Conservation (phyloP, 2,797 vertebrate species). For the Brotula barbata region DNA sequence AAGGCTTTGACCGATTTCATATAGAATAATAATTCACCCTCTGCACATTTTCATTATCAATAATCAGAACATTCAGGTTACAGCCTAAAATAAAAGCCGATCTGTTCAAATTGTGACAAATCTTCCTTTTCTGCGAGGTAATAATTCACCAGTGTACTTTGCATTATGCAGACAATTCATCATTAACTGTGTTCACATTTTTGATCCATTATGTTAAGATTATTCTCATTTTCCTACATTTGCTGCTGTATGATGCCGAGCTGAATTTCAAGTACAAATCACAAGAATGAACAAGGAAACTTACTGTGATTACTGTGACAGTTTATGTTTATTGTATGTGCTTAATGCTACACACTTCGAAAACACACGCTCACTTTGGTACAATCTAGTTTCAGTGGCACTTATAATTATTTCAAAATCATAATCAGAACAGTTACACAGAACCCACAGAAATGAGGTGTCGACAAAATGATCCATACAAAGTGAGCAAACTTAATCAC, state of each 20-base stretch:
- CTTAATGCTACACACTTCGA: slow-evolving; percentile 52
- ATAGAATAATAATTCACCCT: too few species aligned
- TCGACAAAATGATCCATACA: slow-evolving; percentile 10
- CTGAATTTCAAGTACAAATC: slow-evolving; percentile 2
- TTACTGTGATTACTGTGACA: slow-evolving; percentile 30
- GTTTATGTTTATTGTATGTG: slow-evolving; percentile 63
- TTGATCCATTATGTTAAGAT: background rate
- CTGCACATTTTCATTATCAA: too few species aligned
- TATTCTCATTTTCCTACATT: too few species aligned
- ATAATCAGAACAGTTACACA: slow-evolving; percentile 26
- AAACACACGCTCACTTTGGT: slow-evolving; percentile 64
- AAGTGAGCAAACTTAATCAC: background rate
- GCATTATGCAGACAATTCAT: too few species aligned
- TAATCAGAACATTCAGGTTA: background rate
- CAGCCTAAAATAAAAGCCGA: slow-evolving; percentile 10
- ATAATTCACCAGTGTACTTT: too few species aligned
- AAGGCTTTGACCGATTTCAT: background rate
- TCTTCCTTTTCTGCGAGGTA: background rate
- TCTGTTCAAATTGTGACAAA: too few species aligned
- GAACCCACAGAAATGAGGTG: slow-evolving; percentile 29
- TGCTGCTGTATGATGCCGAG: background rate
- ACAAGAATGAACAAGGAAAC: slow-evolving; percentile 10
- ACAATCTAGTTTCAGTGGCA: slow-evolving; percentile 38
- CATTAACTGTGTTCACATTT: too few species aligned
- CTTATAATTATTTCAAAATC: slow-evolving; percentile 29